These are phyloP conservation scores for Oryctolagus cuniculus DNA, from an alignment of 2,113 vertebrate genomes.

Conservation along the genomic window mOryCun1.1 NC_091432.1:33784501-33785000, in stretches of 20 bases:
- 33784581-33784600: neutral
- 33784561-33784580: neutral
- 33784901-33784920: constrained; percentile 39
- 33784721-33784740: constrained; percentile 1
- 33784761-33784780: neutral
- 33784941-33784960: neutral
- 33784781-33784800: neutral
- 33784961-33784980: neutral
- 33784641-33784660: rapidly evolving
- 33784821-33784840: neutral
- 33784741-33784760: neutral
- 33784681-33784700: neutral
- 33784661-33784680: neutral
- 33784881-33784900: neutral
- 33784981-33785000: neutral
- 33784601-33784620: neutral
- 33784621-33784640: neutral
- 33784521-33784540: neutral
- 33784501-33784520: neutral
- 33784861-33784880: neutral
- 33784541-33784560: neutral
- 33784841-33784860: neutral
- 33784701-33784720: neutral
- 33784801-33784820: neutral
- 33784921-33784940: neutral